Evolutionary conservation across 2,113 vertebrate genomes (phyloP).

Genomic region (Brachypteracias leptosomus): DNA sequence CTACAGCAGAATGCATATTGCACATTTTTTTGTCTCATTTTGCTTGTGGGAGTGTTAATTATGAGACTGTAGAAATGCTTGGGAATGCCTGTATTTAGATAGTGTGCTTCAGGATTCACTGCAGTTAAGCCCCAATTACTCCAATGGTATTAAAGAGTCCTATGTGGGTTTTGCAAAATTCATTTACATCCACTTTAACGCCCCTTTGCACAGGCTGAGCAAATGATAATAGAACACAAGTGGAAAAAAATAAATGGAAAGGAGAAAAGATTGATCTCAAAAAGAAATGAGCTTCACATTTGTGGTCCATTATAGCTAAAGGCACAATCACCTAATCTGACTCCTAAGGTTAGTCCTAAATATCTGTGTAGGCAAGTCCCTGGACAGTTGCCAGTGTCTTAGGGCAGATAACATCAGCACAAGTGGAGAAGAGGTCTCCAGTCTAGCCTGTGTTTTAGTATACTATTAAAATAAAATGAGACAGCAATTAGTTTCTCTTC

Average conservation of each 20-base stretch:
- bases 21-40: background rate
- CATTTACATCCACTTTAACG: slow-evolving; percentile 17
- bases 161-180: slow-evolving; percentile 48
- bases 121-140: slow-evolving; percentile 6
- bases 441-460: slow-evolving; percentile 44
- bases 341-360: slow-evolving; percentile 52
- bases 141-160: slow-evolving; percentile 19
- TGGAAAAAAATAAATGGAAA: background rate
- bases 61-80: background rate
- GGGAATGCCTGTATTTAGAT: background rate
- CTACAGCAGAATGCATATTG: background rate
- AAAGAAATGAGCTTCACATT: slow-evolving; percentile 27
- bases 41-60: background rate
- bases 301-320: slow-evolving; percentile 41
- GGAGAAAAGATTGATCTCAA: slow-evolving; percentile 6
- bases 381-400: slow-evolving; percentile 46
- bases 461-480: slow-evolving; percentile 68
- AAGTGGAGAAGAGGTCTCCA: slow-evolving; percentile 43
- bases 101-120: background rate
- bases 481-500: slow-evolving; percentile 71
- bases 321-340: slow-evolving; percentile 45
- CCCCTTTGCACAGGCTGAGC: background rate
- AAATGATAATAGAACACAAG: slow-evolving; percentile 11
- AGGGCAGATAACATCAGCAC: slow-evolving; percentile 57
- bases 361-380: slow-evolving; percentile 45